Conservation (phyloP, 23 tunicate genomes). For the Botrylloides violaceus region DNA sequence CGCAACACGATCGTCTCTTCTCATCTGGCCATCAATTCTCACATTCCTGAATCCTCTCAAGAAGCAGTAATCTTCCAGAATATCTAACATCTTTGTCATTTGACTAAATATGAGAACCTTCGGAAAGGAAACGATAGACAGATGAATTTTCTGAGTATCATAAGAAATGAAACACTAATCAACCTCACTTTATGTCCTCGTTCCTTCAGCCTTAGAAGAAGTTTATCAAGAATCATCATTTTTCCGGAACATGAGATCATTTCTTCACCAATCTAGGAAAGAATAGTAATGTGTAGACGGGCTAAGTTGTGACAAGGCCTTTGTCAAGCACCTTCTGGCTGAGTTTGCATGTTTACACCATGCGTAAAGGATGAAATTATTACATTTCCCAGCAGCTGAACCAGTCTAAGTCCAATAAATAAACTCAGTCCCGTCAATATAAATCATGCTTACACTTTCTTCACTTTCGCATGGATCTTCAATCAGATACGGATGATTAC, state of each 20-base stretch:
- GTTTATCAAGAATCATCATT: constrained; percentile 64
- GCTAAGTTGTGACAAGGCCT: too few species aligned
- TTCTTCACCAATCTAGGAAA: constrained; percentile 38
- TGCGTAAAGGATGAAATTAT: too few species aligned
- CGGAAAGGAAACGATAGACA: not conserved
- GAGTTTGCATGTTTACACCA: too few species aligned
- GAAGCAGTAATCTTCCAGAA: constrained; percentile 70
- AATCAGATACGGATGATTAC: constrained; percentile 91
- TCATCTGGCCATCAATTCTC: constrained; percentile 72
- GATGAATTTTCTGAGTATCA: not conserved
- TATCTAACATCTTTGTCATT: constrained; percentile 70
- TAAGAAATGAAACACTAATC: not conserved
- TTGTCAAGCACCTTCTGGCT: too few species aligned
- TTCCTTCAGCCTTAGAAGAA: constrained; percentile 41
- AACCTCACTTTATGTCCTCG: constrained; percentile 46
- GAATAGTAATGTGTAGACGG: too few species aligned
- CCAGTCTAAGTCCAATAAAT: too few species aligned
- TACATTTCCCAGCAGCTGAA: too few species aligned
- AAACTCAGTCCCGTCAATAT: too few species aligned
- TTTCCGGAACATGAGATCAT: constrained; percentile 63
- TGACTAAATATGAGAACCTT: constrained; percentile 83
- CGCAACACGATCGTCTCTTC: constrained; percentile 46
- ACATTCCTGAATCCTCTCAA: constrained; percentile 37
- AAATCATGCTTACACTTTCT: too few species aligned
- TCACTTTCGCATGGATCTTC: too few species aligned